These are phyloP conservation scores for Listrodromus nycthemerus DNA, from an alignment of 2,888 invertebrate species.

Conservation along the genomic window DNA sequence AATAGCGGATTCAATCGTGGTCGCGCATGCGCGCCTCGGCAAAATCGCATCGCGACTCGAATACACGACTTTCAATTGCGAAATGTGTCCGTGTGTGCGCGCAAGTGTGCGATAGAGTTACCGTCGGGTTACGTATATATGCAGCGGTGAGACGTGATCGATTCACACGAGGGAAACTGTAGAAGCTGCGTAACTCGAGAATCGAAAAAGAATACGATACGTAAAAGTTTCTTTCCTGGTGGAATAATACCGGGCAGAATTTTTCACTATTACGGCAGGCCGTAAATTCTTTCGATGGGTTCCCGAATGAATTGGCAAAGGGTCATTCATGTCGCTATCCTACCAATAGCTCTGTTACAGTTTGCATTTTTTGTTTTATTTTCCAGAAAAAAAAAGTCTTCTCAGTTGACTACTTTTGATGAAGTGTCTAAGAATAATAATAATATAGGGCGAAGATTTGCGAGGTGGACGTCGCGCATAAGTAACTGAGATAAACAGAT, in stretches of 20 bases:
- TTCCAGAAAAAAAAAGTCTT: background rate
- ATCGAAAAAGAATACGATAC: background rate
- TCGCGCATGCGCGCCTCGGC: slow-evolving; percentile 10
- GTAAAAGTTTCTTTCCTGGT: background rate
- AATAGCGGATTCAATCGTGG: slow-evolving; percentile 9
- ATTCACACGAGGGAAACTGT: slow-evolving; percentile 37
- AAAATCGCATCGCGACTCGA: slow-evolving; percentile 19
- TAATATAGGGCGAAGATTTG: too few relatives aligned
- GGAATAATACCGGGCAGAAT: background rate
- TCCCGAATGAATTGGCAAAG: background rate
- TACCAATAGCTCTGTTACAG: background rate
- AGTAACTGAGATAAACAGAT: slow-evolving; percentile 26
- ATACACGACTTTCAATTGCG: background rate
- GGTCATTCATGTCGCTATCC: background rate
- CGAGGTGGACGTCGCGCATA: background rate
- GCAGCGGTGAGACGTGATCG: slow-evolving; percentile 39
- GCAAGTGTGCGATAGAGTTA: background rate
- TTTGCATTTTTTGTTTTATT: background rate
- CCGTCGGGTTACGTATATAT: background rate
- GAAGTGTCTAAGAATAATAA: too few relatives aligned
- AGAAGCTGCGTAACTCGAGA: background rate
- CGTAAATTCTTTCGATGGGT: background rate
- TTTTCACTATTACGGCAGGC: background rate
- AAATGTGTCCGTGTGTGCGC: background rate
- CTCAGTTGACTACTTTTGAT: too few relatives aligned